Percentiles rank a stretch among this genome's conserved stretches.
These are phyloP conservation scores for Neuroscelio doddi DNA, from an alignment of 2,888 invertebrate species.

Conservation along the genomic window DNA sequence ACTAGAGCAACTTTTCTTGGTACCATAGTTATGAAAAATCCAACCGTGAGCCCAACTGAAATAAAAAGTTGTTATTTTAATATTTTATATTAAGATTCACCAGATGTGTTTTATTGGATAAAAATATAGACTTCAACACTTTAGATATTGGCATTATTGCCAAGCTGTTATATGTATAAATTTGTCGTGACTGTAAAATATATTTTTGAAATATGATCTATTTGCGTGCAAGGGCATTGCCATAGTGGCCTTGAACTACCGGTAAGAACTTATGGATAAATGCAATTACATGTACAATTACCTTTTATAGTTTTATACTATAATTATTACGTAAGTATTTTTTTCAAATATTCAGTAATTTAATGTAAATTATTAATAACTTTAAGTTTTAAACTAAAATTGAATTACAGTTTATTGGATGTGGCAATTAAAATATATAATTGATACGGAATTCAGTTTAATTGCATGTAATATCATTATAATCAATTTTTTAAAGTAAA, in stretches of 20 bases:
- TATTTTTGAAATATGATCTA: slow-evolving; percentile 44
- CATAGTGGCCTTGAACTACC: slow-evolving; percentile 24
- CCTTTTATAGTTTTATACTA: no score
- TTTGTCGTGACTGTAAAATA: slow-evolving; percentile 13
- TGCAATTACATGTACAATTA: no score
- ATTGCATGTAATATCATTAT: neutral
- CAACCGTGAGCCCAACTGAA: slow-evolving; percentile 54
- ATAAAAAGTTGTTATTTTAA: slow-evolving; percentile 4
- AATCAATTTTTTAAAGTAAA: neutral
- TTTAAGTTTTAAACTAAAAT: no score
- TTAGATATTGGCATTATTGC: neutral
- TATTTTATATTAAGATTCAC: neutral
- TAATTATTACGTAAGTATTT: neutral
- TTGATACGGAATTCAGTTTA: neutral
- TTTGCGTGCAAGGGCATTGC: slow-evolving; percentile 42
- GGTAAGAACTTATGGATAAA: slow-evolving; percentile 19
- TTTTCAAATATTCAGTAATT: no score
- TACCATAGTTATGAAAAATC: slow-evolving; percentile 55
- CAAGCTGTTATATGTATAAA: neutral
- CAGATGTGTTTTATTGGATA: no score
- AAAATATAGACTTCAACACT: neutral
- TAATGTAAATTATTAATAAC: no score
- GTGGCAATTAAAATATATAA: no score
- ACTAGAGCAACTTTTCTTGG: slow-evolving; percentile 57
- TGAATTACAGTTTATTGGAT: no score